Percentiles rank a stretch among this genome's conserved stretches.
These are phyloP conservation scores for Anguilla anguilla DNA, from an alignment of 2,797 vertebrate genomes.

Conservation along the genomic window DNA sequence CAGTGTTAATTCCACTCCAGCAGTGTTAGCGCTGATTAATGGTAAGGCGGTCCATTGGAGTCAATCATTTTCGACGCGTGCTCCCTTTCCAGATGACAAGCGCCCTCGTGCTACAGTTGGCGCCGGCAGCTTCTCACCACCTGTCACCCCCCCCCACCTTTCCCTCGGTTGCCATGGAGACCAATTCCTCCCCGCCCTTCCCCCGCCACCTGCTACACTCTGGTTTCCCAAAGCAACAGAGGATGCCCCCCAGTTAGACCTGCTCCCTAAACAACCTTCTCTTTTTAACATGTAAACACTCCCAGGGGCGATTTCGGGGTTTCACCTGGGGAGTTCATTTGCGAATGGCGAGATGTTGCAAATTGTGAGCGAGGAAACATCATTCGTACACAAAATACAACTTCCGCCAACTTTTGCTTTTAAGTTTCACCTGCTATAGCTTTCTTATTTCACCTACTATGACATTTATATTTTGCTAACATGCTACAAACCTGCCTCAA, in stretches of 20 bases:
- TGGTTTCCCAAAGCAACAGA: background rate
- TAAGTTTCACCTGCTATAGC: too few species aligned
- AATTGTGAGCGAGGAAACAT: too few species aligned
- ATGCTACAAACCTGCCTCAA: too few species aligned
- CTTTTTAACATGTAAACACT: background rate
- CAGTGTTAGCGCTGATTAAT: background rate
- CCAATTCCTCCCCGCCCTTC: background rate
- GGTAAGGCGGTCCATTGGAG: background rate
- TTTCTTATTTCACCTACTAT: too few species aligned
- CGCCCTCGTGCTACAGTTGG: background rate
- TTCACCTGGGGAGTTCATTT: too few species aligned
- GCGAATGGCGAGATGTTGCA: too few species aligned
- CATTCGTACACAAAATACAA: too few species aligned
- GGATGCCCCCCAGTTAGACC: background rate
- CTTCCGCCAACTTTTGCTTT: too few species aligned
- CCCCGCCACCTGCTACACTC: background rate
- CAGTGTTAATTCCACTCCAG: background rate
- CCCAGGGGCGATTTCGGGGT: background rate
- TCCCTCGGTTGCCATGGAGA: conserved; percentile 9
- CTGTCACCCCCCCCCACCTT: background rate
- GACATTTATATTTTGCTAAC: too few species aligned
- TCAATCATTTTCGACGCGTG: background rate
- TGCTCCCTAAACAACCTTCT: background rate
- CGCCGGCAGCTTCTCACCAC: background rate
- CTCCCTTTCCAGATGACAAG: background rate